Evolutionary conservation across 2,888 invertebrate species (phyloP).

Genomic region (Agonum fuliginosum): DNA sequence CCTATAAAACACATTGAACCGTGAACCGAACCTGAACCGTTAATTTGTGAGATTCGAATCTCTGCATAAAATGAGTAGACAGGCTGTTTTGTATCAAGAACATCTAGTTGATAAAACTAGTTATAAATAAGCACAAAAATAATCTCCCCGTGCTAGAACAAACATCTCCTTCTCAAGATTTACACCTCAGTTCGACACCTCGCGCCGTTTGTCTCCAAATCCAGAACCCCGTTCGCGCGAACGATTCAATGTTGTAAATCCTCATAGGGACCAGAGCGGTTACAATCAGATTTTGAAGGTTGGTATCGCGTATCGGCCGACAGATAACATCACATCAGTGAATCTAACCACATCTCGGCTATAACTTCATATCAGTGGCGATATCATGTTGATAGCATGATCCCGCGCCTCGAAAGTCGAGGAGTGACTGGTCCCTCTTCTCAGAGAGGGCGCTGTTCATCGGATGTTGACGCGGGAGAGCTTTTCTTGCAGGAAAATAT

Average conservation of each 20-base stretch:
- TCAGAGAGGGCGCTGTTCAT: slow-evolving; percentile 36
- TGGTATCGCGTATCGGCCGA: slow-evolving; percentile 65
- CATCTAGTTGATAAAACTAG: neutral
- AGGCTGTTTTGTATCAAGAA: too few species aligned
- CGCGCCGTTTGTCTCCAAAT: slow-evolving; percentile 18
- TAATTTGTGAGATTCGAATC: too few species aligned
- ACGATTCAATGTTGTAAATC: slow-evolving; percentile 54
- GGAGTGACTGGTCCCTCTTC: neutral
- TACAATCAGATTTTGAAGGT: slow-evolving; percentile 65
- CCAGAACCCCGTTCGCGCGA: neutral
- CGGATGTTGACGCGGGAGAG: slow-evolving; percentile 8
- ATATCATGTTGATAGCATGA: slow-evolving; percentile 70
- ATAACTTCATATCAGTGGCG: slow-evolving; percentile 70
- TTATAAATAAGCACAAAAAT: neutral
- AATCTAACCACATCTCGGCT: slow-evolving; percentile 70
- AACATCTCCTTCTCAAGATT: slow-evolving; percentile 3
- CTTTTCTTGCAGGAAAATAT: slow-evolving; percentile 4
- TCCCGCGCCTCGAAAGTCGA: slow-evolving; percentile 60
- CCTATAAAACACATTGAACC: too few species aligned
- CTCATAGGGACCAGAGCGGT: slow-evolving; percentile 56
- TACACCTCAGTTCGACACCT: slow-evolving; percentile 13
- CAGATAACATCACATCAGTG: slow-evolving; percentile 69
- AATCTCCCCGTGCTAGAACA: neutral
- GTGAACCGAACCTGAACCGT: too few species aligned
- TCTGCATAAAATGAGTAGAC: too few species aligned